A percentile compares a stretch with the other conserved stretches of the same genome.
These are phyloP conservation scores for Sterrhoptilus dennistouni DNA, from an alignment of 2,113 vertebrate species.

Conservation along the genomic window DNA sequence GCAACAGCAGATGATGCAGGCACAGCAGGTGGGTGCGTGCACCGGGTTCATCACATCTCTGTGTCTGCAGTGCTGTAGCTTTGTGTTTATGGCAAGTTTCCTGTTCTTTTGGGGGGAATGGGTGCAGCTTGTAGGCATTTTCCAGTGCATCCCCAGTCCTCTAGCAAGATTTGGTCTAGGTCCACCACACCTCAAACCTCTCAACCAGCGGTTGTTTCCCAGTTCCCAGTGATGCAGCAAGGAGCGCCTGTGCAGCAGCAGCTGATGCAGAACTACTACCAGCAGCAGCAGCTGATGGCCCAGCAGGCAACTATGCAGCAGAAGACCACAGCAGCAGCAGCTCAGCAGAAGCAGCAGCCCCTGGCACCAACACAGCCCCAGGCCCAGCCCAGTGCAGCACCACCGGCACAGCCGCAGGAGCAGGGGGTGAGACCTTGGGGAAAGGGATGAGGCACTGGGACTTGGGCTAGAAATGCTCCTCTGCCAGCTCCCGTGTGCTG, in stretches of 20 bases:
- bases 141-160: not conserved
- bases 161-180: no score
- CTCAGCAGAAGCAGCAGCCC: constrained; percentile 45
- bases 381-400: not conserved
- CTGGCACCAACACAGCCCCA: not conserved
- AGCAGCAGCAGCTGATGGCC: constrained; percentile 74
- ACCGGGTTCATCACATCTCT: rapidly evolving
- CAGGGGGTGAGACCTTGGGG: constrained; percentile 50
- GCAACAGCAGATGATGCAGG: constrained; percentile 72
- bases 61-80: not conserved
- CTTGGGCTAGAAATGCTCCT: not conserved
- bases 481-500: not conserved
- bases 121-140: not conserved
- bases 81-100: not conserved
- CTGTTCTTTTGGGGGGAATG: rapidly evolving
- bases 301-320: constrained; percentile 76
- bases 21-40: constrained; percentile 81
- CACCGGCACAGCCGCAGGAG: constrained; percentile 40
- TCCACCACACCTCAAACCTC: not conserved
- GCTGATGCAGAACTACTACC: constrained; percentile 79
- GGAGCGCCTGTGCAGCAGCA: constrained; percentile 68
- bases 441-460: not conserved
- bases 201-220: constrained; percentile 29
- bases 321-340: constrained; percentile 38
- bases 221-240: constrained; percentile 76